Evolutionary conservation across 92 coral and sea anemone genomes (phyloP).

Genomic region (Phenganax marumi): DNA sequence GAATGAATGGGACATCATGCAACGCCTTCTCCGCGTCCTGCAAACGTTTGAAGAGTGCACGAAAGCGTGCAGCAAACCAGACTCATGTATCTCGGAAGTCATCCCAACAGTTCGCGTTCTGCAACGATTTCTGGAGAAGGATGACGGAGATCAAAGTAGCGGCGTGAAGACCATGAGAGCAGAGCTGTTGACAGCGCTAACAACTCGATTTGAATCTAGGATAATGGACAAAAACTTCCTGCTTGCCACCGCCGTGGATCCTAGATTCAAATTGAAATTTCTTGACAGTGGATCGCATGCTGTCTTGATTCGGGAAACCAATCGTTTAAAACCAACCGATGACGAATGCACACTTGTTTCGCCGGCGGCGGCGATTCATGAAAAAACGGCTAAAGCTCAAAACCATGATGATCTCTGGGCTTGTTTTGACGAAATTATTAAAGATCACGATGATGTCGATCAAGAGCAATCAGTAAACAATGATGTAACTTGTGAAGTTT

Average conservation of each 20-base stretch:
- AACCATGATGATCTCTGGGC: slow-evolving; percentile 1
- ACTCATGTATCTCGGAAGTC: slow-evolving; percentile 3
- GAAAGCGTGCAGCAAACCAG: background rate
- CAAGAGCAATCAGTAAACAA: background rate
- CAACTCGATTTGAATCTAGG: background rate
- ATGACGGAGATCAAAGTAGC: background rate
- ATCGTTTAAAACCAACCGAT: background rate
- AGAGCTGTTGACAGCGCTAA: background rate
- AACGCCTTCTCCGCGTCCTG: background rate
- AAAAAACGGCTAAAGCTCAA: background rate
- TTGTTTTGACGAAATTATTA: slow-evolving; percentile 9
- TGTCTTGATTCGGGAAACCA: background rate
- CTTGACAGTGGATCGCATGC: background rate
- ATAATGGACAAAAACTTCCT: background rate
- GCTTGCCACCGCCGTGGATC: background rate
- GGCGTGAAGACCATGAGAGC: background rate
- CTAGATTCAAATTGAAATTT: background rate
- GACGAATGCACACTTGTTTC: background rate
- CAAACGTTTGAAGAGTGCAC: slow-evolving; percentile 6
- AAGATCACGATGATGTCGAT: background rate
- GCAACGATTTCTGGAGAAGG: background rate
- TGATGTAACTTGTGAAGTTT: background rate
- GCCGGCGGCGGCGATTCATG: background rate
- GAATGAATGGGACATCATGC: background rate
- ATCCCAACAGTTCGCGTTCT: background rate